Evolutionary conservation across 2,888 invertebrate species (phyloP).

Genomic region (Cephus rjabovi): DNA sequence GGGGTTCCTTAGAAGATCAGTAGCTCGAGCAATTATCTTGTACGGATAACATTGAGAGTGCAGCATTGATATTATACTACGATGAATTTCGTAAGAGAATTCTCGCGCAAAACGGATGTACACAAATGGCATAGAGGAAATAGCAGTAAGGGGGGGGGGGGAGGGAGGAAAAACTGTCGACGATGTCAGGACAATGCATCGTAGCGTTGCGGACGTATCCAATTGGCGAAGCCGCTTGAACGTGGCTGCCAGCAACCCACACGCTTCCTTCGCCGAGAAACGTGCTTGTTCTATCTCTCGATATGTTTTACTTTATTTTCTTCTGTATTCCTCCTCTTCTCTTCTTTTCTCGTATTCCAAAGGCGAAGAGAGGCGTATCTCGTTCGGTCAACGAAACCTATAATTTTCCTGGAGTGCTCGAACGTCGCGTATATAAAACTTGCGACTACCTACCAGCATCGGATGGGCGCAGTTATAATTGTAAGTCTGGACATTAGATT

Average conservation of each 20-base stretch:
- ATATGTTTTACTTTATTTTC: slow-evolving; percentile 7
- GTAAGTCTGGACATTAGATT: not conserved
- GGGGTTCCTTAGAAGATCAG: too few species aligned
- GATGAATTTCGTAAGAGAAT: not conserved
- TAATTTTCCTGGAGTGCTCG: not conserved
- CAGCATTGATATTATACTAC: not conserved
- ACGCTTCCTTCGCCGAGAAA: slow-evolving; percentile 29
- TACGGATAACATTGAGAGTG: not conserved
- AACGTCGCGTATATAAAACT: not conserved
- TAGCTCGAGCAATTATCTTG: too few species aligned
- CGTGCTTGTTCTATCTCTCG: slow-evolving; percentile 12
- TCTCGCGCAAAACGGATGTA: not conserved
- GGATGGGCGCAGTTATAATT: not conserved
- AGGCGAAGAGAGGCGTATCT: not conserved
- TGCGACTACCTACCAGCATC: not conserved
- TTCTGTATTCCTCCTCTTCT: slow-evolving; percentile 10
- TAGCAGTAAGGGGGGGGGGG: too few species aligned
- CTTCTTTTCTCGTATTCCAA: not conserved
- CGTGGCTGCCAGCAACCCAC: slow-evolving; percentile 25
- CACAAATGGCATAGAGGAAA: not conserved
- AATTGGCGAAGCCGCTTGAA: slow-evolving; percentile 38
- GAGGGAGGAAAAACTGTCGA: not conserved
- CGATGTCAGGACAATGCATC: not conserved
- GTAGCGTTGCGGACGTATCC: slow-evolving; percentile 37
- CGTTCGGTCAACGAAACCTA: not conserved